A percentile compares a stretch with the other conserved stretches of the same genome.
These are phyloP conservation scores for Erythrocebus patas DNA, from an alignment of 2,113 vertebrate genomes.

Conservation along the genomic window DNA sequence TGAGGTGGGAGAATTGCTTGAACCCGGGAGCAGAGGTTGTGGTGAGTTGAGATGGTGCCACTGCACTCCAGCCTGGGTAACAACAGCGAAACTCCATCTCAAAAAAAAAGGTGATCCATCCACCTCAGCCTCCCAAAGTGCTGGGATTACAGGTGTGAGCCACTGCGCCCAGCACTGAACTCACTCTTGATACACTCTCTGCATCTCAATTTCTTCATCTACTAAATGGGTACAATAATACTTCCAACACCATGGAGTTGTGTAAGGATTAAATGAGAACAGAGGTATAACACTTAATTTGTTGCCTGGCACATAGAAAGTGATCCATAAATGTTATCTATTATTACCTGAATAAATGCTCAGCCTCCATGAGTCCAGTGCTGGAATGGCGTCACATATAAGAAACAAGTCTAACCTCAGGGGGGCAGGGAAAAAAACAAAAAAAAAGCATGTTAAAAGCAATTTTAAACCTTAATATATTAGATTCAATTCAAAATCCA, in stretches of 20 bases:
- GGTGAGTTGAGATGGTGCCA: too few species aligned
- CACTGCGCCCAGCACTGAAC: not conserved
- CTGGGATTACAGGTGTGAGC: too few species aligned
- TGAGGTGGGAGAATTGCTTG: too few species aligned
- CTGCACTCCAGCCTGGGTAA: too few species aligned
- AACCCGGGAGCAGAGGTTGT: too few species aligned
- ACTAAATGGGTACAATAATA: not conserved
- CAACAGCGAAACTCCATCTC: too few species aligned
- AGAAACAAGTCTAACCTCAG: slow-evolving; percentile 63
- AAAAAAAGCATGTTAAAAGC: slow-evolving; percentile 61
- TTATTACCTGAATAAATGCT: slow-evolving; percentile 74
- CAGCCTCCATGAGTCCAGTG: slow-evolving; percentile 75
- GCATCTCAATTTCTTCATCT: slow-evolving; percentile 25
- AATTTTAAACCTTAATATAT: slow-evolving; percentile 45
- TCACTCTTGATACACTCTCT: not conserved
- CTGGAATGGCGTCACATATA: slow-evolving; percentile 67
- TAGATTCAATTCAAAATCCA: slow-evolving; percentile 28
- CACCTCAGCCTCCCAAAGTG: too few species aligned
- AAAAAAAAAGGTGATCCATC: not conserved
- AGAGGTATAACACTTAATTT: not conserved
- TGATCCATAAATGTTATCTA: slow-evolving; percentile 33
- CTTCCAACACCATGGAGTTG: not conserved
- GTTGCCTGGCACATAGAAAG: not conserved
- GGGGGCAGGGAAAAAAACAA: slow-evolving; percentile 12
- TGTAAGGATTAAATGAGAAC: slow-evolving; percentile 9